Evolutionary conservation across 1,140 invertebrate species (phyloP).

Genomic region (Mamestra configurata): DNA sequence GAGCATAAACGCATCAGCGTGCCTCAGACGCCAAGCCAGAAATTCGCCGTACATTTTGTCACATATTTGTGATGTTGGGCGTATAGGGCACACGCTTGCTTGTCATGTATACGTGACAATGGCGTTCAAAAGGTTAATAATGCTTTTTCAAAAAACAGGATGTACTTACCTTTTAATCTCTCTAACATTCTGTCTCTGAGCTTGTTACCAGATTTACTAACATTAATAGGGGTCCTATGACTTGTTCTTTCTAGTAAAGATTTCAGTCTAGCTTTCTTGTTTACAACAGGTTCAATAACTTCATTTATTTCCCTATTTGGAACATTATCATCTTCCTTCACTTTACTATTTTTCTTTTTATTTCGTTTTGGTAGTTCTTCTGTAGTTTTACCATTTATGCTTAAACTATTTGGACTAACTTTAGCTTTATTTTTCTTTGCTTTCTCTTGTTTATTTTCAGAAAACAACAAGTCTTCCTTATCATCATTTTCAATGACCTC

Average conservation of each 20-base stretch:
- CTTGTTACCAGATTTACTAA: conserved; percentile 62
- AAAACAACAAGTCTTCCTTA: conserved; percentile 66
- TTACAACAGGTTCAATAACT: conserved; percentile 35
- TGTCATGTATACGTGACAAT: too few species aligned
- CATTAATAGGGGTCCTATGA: conserved; percentile 68
- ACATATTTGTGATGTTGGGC: too few species aligned
- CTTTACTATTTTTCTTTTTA: conserved; percentile 28
- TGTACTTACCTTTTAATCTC: conserved; percentile 78
- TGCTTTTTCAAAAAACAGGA: background rate
- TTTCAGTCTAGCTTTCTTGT: conserved; percentile 67
- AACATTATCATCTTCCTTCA: background rate
- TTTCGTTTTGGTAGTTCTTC: conserved; percentile 40
- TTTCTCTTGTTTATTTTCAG: conserved; percentile 51
- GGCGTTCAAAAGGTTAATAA: too few species aligned
- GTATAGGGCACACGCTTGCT: too few species aligned
- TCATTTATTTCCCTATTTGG: conserved; percentile 30
- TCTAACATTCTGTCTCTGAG: conserved; percentile 84
- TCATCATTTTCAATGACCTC: conserved; percentile 69
- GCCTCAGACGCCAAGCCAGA: too few species aligned
- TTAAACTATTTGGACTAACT: conserved; percentile 24
- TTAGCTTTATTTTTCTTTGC: conserved; percentile 40
- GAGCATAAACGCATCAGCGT: too few species aligned
- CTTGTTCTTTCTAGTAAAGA: conserved; percentile 61
- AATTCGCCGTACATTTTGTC: too few species aligned
- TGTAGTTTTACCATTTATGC: conserved; percentile 41